Conservation (phyloP, 2,797 vertebrate species). For the Rhodeus uyekii region DNA sequence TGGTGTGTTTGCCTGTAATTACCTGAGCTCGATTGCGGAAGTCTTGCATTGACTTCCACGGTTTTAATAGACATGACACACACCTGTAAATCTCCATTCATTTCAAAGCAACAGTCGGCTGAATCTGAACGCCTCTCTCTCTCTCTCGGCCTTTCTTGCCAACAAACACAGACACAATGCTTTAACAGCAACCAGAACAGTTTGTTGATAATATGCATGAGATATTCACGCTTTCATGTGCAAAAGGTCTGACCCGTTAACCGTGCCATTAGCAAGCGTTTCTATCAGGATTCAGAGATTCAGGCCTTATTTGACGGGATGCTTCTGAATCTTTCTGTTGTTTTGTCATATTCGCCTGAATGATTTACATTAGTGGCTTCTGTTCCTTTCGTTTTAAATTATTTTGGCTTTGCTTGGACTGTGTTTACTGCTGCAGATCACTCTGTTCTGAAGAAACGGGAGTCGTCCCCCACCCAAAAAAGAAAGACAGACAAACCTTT, state of each 20-base stretch:
- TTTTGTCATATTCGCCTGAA: background rate
- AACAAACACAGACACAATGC: background rate
- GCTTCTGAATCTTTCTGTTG: background rate
- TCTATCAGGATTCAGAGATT: background rate
- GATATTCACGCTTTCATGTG: background rate
- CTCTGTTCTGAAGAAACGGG: background rate
- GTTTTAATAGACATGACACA: background rate
- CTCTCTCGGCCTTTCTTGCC: too few relatives aligned
- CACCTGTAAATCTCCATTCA: background rate
- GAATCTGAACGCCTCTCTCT: background rate
- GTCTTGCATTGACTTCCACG: background rate
- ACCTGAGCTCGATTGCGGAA: conserved; percentile 5
- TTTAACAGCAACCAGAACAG: background rate
- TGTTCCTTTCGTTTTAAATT: background rate
- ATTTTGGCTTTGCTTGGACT: background rate
- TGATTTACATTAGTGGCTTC: background rate
- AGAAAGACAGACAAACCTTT: too few relatives aligned
- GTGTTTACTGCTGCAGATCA: background rate
- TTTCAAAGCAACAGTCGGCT: background rate
- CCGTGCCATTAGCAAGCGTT: background rate
- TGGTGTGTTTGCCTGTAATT: conserved; percentile 22
- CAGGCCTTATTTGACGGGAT: background rate
- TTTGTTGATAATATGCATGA: background rate
- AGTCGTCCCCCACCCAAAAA: too few relatives aligned
- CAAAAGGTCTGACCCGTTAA: background rate